Evolutionary conservation across 2,113 vertebrate species (phyloP).

Genomic region (Steatornis caripensis): DNA sequence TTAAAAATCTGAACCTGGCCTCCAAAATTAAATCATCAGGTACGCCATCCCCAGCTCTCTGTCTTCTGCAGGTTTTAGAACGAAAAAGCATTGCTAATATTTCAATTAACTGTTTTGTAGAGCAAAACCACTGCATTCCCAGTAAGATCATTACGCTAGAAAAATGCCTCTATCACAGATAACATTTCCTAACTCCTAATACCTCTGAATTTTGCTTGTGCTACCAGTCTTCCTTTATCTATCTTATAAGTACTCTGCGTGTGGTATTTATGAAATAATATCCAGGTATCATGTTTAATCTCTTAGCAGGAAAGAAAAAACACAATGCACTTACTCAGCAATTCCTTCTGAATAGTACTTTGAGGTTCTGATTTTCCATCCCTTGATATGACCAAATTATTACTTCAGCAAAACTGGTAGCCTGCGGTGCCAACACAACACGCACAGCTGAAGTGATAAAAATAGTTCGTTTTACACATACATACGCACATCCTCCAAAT

Average conservation of each 20-base stretch:
- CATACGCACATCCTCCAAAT: background rate
- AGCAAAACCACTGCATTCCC: background rate
- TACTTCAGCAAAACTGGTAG: constrained; percentile 1
- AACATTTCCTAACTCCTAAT: background rate
- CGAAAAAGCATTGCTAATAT: background rate
- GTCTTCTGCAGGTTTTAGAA: background rate
- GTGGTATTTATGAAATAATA: background rate
- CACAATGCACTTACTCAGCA: constrained; percentile 3
- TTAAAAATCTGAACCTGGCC: background rate
- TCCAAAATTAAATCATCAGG: background rate
- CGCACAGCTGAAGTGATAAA: background rate
- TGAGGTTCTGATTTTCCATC: background rate
- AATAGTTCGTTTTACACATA: background rate
- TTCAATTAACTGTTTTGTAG: background rate
- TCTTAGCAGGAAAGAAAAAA: background rate
- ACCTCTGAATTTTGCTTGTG: background rate
- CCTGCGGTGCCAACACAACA: background rate
- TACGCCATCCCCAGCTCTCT: background rate
- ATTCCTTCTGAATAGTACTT: background rate
- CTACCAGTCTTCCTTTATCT: background rate
- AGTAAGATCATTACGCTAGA: background rate
- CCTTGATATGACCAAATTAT: background rate
- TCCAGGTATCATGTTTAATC: background rate
- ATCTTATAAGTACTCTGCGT: background rate
- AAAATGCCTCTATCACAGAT: background rate